Evolutionary conservation across 1,140 invertebrate species (phyloP), one percentile per base, ranked within the genome.

Genomic region (Diabrotica undecimpunctata): DNA sequence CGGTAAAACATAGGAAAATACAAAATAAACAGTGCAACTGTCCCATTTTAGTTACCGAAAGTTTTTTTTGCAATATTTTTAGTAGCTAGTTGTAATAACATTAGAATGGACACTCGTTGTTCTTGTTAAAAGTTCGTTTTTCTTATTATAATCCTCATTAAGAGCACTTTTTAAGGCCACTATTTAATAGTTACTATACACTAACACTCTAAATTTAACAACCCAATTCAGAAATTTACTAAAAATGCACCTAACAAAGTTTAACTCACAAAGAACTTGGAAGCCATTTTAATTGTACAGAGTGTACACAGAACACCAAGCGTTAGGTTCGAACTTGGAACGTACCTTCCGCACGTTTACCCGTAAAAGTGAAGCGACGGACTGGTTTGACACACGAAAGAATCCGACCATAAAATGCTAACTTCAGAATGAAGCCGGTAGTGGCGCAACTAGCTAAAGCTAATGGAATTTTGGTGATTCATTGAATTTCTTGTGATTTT

Each of bases 241-340:
- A 46, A 46, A n/a, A 46, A 46, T 46, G n/a, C 41, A 46, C 41
- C 8, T n/a, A 46, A 46, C 41, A 10, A 46, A 46, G 8, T 46
- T n/a, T n/a, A 46, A 46, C 41, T 46, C 41, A 46, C 41, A 46
- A 46, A 46, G 41, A 46, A 46, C 41, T 25, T 46, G 41, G 41
- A 46, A 46, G 41, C 41, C 41, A 46, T 46, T 46, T 46, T 46
- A 46, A 8, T 10, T 46, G 5, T 46, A 10, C 8, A 5, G 41
- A 25, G 25, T 25, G 25, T 46, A 46, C 8, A 46, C 41, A n/a
- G 8, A 46, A 46, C 41, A n/a, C 6, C 41, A 46, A 46, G 41
- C 41, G 41, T 4, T 25, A 25, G 25, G 25, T 25, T 25, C 25
- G 25, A 25, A 25, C 25, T 25, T 25, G 25, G 25, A 25, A 25